These are phyloP conservation scores for Ictalurus furcatus DNA, from an alignment of 2,113 vertebrate genomes.

Conservation along the genomic window DNA sequence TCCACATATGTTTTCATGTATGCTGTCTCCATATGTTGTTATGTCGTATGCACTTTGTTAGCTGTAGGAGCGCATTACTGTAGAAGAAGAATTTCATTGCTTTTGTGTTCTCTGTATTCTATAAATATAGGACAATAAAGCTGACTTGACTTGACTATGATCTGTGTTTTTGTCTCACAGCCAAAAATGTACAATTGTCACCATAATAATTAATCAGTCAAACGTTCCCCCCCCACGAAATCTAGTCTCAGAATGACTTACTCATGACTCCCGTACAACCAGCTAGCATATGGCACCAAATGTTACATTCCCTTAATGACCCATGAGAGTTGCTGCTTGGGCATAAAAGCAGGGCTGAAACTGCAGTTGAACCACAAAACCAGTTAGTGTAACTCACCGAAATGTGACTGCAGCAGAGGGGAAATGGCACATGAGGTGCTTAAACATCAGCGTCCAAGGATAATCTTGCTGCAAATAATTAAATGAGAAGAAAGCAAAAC, in stretches of 20 bases:
- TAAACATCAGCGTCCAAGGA: neutral
- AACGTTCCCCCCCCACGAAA: conserved; percentile 49
- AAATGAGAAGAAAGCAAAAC: conserved; percentile 2
- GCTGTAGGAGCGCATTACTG: neutral
- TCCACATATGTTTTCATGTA: neutral
- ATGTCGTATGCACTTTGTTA: neutral
- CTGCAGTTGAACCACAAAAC: conserved; percentile 41
- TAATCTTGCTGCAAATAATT: neutral
- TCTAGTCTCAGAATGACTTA: conserved; percentile 65
- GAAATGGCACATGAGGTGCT: conserved; percentile 20
- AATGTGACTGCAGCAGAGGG: conserved; percentile 45
- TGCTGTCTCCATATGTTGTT: neutral
- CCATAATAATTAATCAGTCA: conserved; percentile 76
- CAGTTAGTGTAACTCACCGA: conserved; percentile 51
- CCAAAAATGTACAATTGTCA: conserved; percentile 58
- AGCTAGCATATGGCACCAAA: conserved; percentile 78
- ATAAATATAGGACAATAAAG: neutral
- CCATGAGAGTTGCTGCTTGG: conserved; percentile 66
- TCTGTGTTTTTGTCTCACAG: conserved; percentile 45
- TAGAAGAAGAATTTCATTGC: neutral
- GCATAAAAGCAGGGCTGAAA: conserved; percentile 59
- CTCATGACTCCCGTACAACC: conserved; percentile 73
- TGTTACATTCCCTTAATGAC: conserved; percentile 74
- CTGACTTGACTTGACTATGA: conserved; percentile 33
- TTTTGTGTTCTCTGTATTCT: neutral